Conservation (phyloP, 2,888 invertebrate genomes). For the Clistopyga incitator region DNA sequence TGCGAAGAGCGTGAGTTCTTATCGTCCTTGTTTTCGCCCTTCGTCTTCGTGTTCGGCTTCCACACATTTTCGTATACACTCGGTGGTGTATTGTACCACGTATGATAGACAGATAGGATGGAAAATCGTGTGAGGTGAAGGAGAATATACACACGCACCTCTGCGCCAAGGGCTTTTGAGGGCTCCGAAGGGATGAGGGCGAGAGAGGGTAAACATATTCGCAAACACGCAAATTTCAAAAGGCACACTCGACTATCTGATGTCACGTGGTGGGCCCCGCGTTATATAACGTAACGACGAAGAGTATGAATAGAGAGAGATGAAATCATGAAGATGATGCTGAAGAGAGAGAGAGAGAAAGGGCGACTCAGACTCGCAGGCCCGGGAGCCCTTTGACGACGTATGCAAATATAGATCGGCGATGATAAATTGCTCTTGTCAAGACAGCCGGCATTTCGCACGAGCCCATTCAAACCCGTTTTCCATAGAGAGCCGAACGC, state of each 20-base stretch:
- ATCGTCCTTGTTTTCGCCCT: constrained; percentile 25
- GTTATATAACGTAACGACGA: constrained; percentile 69
- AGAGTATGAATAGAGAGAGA: constrained; percentile 9
- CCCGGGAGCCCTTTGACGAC: constrained; percentile 81
- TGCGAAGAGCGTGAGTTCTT: constrained; percentile 55
- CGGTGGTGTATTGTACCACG: neutral
- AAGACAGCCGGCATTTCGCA: constrained; percentile 84
- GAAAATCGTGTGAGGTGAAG: constrained; percentile 70
- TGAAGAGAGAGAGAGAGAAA: constrained; percentile 53
- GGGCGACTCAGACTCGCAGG: constrained; percentile 48
- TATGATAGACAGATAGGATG: constrained; percentile 12
- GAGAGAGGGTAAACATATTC: constrained; percentile 77
- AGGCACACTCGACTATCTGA: constrained; percentile 84
- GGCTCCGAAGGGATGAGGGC: constrained; percentile 40
- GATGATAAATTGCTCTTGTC: constrained; percentile 84
- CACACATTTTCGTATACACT: neutral
- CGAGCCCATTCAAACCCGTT: constrained; percentile 82
- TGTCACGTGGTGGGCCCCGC: constrained; percentile 76
- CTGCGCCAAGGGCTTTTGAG: constrained; percentile 15
- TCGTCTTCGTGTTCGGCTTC: constrained; percentile 29
- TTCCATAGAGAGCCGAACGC: constrained; percentile 71
- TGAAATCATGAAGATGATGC: neutral
- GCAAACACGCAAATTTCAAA: constrained; percentile 84
- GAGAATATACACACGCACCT: constrained; percentile 39
- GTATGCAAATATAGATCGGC: constrained; percentile 84